Base-by-base conservation (phyloP, 2,797 vertebrate species). In the Ispidina picta region DNA sequence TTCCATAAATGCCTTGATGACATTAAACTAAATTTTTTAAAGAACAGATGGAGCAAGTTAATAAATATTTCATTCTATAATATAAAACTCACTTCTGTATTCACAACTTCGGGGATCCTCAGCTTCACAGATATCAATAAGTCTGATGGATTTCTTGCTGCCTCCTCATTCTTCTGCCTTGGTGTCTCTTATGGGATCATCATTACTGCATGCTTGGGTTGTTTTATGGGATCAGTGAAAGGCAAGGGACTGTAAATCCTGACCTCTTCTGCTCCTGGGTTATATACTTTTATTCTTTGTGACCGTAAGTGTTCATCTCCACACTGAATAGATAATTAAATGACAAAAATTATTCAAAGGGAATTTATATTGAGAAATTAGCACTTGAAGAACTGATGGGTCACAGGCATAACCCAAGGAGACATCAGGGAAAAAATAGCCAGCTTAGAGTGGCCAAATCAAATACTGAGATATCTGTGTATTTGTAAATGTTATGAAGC, bases 51-150 rank as follows among this genome's bases (percentile, higher is more conserved):
- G 94, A 93, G 94, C 94, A 93, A 91, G 95, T 95, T 95, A 95
- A 96, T 96, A 95, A 96, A 95, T 96, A 95, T 96, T 89, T 95
- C 94, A 96, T 92, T 95, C 80, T 77, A 69, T 95, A 91, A 96
- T 89, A 95, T 93, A 95, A 94, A 96, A 96, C 93, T 96, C 84
- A 79, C 77, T 96, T 96, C 71, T 70, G 54, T 94, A 92, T 97
- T 95, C 90, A 96, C 88, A 96, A 96, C 79, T 94, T 94, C 75
- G 88, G 90, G 93, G 91, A 91, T 93, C 88, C 63, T 92, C 85
- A 29, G 82, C 83, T 95, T 95, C 76, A 59, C 58, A 79, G 89
- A 87, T 94, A 93, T 94, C 89, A 95, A 92, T 96, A 96, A 96
- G 86, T 62, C 93, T 96, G 89, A 95, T 93, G 92, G 92, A 95